Conservation (phyloP, 2,797 vertebrate genomes). For the Characodon lateralis region DNA sequence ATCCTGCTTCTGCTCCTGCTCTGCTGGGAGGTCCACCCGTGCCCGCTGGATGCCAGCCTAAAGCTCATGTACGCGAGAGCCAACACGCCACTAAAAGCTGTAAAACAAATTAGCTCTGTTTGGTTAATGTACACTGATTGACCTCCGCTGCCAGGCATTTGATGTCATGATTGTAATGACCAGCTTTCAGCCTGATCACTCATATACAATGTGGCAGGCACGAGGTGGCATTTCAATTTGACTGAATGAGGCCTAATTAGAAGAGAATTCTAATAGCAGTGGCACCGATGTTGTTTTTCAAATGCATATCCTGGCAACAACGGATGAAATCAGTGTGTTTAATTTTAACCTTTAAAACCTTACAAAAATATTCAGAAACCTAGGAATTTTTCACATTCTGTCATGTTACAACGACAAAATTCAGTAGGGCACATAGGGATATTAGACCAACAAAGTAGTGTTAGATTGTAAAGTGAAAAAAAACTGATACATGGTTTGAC, state of each 20-base stretch:
- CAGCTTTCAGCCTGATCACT: slow-evolving; percentile 62
- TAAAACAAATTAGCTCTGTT: slow-evolving; percentile 79
- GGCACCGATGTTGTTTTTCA: slow-evolving; percentile 9
- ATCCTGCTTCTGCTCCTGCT: slow-evolving; percentile 47
- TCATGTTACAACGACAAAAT: neutral
- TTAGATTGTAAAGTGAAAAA: neutral
- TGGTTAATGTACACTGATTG: slow-evolving; percentile 78
- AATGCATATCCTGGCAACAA: slow-evolving; percentile 10
- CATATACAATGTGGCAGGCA: slow-evolving; percentile 60
- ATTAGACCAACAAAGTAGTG: neutral
- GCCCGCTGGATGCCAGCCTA: slow-evolving; percentile 77
- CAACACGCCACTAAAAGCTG: slow-evolving; percentile 77
- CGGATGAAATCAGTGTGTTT: slow-evolving; percentile 2
- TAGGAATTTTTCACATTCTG: neutral
- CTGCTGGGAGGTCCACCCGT: slow-evolving; percentile 58
- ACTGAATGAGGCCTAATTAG: slow-evolving; percentile 58
- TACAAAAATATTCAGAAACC: neutral
- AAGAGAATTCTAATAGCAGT: slow-evolving; percentile 34
- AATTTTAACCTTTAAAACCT: neutral
- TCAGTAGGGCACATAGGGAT: neutral
- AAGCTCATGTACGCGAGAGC: slow-evolving; percentile 61
- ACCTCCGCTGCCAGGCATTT: slow-evolving; percentile 74
- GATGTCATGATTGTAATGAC: slow-evolving; percentile 76
- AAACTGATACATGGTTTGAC: neutral
- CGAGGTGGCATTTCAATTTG: slow-evolving; percentile 58